Evolutionary conservation across 2,113 vertebrate genomes (phyloP), one percentile per base, ranked within the genome.

Genomic region (Pollachius pollachius): DNA sequence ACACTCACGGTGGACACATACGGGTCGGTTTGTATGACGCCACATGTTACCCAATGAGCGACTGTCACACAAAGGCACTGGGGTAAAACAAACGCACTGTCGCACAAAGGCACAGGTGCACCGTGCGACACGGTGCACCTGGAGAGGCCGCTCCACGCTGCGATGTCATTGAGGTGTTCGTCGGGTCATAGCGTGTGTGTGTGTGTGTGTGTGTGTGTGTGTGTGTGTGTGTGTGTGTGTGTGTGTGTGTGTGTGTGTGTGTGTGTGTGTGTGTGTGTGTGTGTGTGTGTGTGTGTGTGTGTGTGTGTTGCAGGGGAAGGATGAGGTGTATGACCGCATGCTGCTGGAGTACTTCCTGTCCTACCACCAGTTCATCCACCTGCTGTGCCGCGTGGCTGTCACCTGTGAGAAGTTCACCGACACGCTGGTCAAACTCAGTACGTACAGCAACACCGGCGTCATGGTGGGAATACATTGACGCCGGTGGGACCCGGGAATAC

Each of bases 391-490:
- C 65, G 97, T 99, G 78, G 97, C 97, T 90, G 95, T 99, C 93
- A 99, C 96, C 94, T 98, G 96, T 89, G 97, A 99, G 90, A 99
- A 99, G 85, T 98, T 98, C 90, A 98, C 96, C 9, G 97, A 99
- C 89, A 98, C 96, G 3, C 94, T 99, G 74, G 94, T 99, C 89
- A 99, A 99, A 90, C 95, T 99, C 71, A 99, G 97, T 99, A 93
- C 79, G 97, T 92, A 71, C 78, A 7, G 25, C 3, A 16, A 5
- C 54, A 57, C 54, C 54, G 2, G 52, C 13, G 54, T 57, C 54
- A 3, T 17, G n/a, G 1, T 57, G n/a, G n/a, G n/a, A n/a, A n/a
- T n/a, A n/a, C n/a, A n/a, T n/a, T n/a, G n/a, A n/a, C n/a, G n/a
- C n/a, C n/a, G n/a, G n/a, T n/a, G n/a, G n/a, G n/a, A n/a, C n/a